These are phyloP conservation scores for Solea senegalensis DNA, from an alignment of 2,113 vertebrate species.

Conservation along the genomic window DNA sequence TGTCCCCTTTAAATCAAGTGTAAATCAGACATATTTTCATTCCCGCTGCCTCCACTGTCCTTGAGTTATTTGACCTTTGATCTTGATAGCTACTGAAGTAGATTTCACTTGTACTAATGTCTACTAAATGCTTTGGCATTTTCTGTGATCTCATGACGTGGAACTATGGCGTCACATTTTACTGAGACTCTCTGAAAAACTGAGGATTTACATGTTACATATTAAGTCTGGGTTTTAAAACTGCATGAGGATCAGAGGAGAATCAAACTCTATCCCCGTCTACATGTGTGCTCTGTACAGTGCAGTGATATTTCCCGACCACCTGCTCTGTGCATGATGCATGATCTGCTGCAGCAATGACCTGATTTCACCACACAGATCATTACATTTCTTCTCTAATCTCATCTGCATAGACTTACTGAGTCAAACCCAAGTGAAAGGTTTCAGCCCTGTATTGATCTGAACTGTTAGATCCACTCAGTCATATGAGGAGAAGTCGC, in stretches of 20 bases:
- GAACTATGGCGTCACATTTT: too few relatives aligned
- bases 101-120: too few relatives aligned
- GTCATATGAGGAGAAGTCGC: background rate
- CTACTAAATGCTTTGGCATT: background rate
- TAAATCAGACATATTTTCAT: too few relatives aligned
- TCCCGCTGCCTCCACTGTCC: too few relatives aligned
- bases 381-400: conserved; percentile 36
- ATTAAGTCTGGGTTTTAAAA: background rate
- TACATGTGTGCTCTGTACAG: too few relatives aligned
- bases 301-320: background rate
- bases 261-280: too few relatives aligned
- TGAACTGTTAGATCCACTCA: background rate
- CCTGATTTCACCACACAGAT: conserved; percentile 25
- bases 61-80: too few relatives aligned
- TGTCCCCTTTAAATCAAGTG: too few relatives aligned
- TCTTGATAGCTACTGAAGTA: too few relatives aligned
- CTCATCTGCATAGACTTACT: conserved; percentile 29
- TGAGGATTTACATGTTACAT: background rate
- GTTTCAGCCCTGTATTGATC: background rate
- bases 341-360: conserved; percentile 13
- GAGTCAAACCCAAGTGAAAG: too few relatives aligned
- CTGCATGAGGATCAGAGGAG: too few relatives aligned
- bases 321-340: conserved; percentile 21
- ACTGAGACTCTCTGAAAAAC: background rate
- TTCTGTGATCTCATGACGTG: background rate